phyloP scores from a whole-genome alignment of 2,113 vertebrate species.

The Crypturellus undulatus region DNA sequence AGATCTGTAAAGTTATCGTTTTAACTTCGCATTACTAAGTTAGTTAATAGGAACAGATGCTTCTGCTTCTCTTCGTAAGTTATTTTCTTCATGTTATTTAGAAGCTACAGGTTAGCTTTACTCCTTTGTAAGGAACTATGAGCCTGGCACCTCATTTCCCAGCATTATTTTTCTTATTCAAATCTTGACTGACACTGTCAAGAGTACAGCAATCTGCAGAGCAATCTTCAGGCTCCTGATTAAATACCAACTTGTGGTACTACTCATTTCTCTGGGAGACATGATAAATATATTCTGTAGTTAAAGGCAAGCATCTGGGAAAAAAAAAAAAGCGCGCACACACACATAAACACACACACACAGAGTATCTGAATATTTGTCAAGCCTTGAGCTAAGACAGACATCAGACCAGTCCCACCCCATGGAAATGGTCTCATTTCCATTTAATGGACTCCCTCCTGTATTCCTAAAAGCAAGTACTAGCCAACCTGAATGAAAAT shows the following conservation, averaged over 20 bases:
- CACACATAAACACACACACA: too few relatives aligned
- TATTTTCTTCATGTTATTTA: not conserved
- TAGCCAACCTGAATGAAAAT: not conserved
- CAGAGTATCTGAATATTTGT: constrained; percentile 37
- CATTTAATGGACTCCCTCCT: constrained; percentile 14
- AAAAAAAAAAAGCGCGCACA: not conserved
- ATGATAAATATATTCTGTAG: constrained; percentile 44
- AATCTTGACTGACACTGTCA: constrained; percentile 34
- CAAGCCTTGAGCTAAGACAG: constrained; percentile 22
- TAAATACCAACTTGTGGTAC: constrained; percentile 18
- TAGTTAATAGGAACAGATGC: not conserved
- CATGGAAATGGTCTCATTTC: not conserved
- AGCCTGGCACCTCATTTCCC: not conserved
- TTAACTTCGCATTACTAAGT: not conserved
- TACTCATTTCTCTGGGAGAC: constrained; percentile 47
- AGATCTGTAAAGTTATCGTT: not conserved
- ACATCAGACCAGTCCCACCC: constrained; percentile 12
- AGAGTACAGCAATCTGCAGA: constrained; percentile 32
- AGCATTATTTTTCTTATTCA: constrained; percentile 33
- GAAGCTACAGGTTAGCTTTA: not conserved
- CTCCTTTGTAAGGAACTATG: not conserved
- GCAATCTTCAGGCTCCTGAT: constrained; percentile 43
- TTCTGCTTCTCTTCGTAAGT: not conserved
- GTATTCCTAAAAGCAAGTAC: not conserved
- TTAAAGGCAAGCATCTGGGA: constrained; percentile 7